phyloP scores from a whole-genome alignment of 2,113 vertebrate species.

The Rhizomys pruinosus region DNA sequence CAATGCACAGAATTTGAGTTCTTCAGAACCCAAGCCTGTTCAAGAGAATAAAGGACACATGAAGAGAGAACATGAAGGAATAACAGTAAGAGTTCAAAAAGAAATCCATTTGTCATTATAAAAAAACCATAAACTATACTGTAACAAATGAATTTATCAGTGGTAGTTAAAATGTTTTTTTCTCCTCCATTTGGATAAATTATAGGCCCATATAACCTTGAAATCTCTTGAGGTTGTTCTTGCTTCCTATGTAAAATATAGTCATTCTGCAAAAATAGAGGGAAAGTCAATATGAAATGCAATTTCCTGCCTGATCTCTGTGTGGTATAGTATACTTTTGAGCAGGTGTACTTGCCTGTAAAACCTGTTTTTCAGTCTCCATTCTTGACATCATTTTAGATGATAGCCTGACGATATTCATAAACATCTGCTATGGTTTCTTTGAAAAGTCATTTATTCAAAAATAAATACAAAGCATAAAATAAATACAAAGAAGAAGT shows the following conservation, averaged over 20 bases:
- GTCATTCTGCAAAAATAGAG: conserved; percentile 26
- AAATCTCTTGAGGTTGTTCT: conserved; percentile 17
- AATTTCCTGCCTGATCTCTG: neutral
- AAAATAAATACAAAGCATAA: neutral
- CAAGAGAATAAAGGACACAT: conserved; percentile 86
- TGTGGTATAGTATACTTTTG: neutral
- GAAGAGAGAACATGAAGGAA: conserved; percentile 88
- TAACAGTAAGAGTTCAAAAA: conserved; percentile 89
- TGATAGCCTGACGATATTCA: neutral
- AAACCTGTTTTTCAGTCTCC: neutral
- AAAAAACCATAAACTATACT: neutral
- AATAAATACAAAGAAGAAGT: neutral
- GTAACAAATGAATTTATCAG: neutral
- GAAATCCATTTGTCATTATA: conserved; percentile 15
- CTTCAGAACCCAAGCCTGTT: conserved; percentile 85
- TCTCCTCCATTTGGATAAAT: neutral
- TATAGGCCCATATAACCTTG: neutral
- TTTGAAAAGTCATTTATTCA: neutral
- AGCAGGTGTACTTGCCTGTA: neutral
- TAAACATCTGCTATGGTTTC: neutral
- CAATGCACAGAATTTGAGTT: conserved; percentile 86
- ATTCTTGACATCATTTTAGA: neutral
- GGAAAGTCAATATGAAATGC: neutral
- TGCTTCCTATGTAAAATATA: conserved; percentile 49
- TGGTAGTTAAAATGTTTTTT: neutral